Evolutionary conservation across 64 coral and sea anemone genomes (phyloP), one percentile per base, ranked within the genome.

Genomic region (Pocillopora damicornis): DNA sequence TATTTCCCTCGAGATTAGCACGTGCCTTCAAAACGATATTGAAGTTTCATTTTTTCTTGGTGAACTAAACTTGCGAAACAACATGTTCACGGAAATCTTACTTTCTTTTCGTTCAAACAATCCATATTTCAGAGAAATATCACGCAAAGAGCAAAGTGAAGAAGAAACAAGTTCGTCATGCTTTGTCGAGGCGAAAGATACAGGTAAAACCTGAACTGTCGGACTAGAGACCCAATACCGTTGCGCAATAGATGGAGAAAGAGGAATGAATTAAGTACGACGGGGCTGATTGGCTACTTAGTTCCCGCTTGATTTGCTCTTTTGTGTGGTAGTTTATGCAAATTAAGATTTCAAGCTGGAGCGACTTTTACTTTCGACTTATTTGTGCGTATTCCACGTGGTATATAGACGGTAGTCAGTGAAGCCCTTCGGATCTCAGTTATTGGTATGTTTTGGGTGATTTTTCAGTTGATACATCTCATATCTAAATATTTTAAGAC

Each of bases 321-420:
- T 45, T 85, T 83, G 17, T 37, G 58, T 72, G 18, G 63, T 37
- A 30, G 17, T 37, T 85, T 72, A 58, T 58, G 81, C 22, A 72
- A 69, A 68, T 68, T 64, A 68, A 37, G 4, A 83, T 22, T n/a
- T 56, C 42, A 51, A 12, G 59, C 36, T 77, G 35, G 75, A 57
- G n/a, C 22, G 25, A 71, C 22, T 71, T 20, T 61, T 17, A 63
- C 63, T 63, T 30, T 81, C 59, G 25, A 36, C 2, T 51, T 51
- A 51, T 63, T 63, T 16, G 79, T 63, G 5, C 26, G 13, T 85
- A 85, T 85, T 85, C 63, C 81, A 85, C 81, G 81, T 85, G 81
- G 81, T 85, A 22, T 59, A 4, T 51, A 20, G 30, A n/a, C 81
- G 65, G 68, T 65, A 15, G 71, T 58, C 22, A 58, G 20, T 72